A percentile compares a stretch with the other conserved stretches of the same genome.
phyloP scores from a whole-genome alignment of 1,140 invertebrate species.

The Holotrichia oblita region DNA sequence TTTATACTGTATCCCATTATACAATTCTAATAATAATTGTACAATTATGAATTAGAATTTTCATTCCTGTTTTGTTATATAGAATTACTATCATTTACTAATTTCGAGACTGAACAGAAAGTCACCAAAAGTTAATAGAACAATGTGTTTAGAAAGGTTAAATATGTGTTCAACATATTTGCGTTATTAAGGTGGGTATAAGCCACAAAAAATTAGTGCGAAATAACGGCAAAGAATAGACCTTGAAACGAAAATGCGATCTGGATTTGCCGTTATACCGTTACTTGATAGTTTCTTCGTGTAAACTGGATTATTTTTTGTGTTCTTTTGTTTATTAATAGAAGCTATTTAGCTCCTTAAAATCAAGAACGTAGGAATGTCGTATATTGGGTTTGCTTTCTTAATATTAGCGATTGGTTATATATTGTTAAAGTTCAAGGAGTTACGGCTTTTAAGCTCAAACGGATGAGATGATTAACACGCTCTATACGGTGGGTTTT shows the following conservation, averaged over 20 bases:
- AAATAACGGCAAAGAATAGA: constrained; percentile 7
- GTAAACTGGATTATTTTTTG: constrained; percentile 7
- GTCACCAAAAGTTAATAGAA: too few species aligned
- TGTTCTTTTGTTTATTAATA: background rate
- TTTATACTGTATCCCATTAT: too few species aligned
- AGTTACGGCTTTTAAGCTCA: background rate
- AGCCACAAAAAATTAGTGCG: background rate
- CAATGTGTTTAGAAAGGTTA: too few species aligned
- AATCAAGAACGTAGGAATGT: background rate
- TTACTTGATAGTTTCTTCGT: background rate
- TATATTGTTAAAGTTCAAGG: constrained; percentile 8
- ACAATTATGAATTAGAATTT: too few species aligned
- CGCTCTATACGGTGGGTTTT: too few species aligned
- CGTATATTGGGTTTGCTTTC: background rate
- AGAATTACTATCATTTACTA: too few species aligned
- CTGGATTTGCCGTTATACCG: background rate
- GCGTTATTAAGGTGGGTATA: background rate
- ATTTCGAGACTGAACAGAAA: too few species aligned
- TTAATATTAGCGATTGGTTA: background rate
- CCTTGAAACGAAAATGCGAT: background rate
- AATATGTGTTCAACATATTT: too few species aligned
- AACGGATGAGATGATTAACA: background rate
- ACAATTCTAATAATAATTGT: too few species aligned
- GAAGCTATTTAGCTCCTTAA: background rate
- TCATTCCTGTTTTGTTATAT: too few species aligned